Base-by-base conservation (phyloP, 2,113 vertebrate genomes). In the Psilopogon haemacephalus region DNA sequence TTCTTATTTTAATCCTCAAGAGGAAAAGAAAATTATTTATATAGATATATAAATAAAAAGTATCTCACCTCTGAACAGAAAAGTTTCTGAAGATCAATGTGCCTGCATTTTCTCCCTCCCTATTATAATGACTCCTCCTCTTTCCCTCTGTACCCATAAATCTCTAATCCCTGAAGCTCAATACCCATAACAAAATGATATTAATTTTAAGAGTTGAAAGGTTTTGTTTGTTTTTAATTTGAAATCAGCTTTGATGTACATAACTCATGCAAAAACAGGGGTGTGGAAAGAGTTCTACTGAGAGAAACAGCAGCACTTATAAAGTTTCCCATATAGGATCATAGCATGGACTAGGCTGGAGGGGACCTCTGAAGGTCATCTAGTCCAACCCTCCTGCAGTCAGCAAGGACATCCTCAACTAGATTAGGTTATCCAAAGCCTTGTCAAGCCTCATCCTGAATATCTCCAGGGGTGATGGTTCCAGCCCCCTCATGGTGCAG, bases 51-150 rank as follows among this genome's bases (percentile, higher is more conserved):
- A 50, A 20, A 23, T 69, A 8, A 44, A 24, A 50, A 9, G 7
- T 8, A 13, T 42, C 12, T 52, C 17, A 15, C 10, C 33, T 50
- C n/a, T 16, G 21, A 0, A 0, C 1, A 52, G 54, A 82, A 58
- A 64, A 12, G 2, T 21, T 59, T 42, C 46, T 44, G 30, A 32
- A 6, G 3, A 35, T 54, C n/a, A 38, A 18, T 21, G 8, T 5
- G 11, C 26, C 17, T 35, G 19, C 33, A 14, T 37, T 54, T 56
- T 38, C 23, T 40, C 42, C 5, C 11, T 52, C 24, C 13, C 20
- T 28, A 21, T 56, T 79, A 15, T 4, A 44, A n/a, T 11, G 17
- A 8, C 30, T 14, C 26, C 59, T 76, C 84, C 80, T 35, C 12
- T 68, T 68, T 80, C 72, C 50, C 37, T 60, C 33, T 15, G 12